Percentiles rank a stretch among this genome's conserved stretches.
phyloP scores from a whole-genome alignment of 64 coral and sea anemone species.

The Montipora sp. region DNA sequence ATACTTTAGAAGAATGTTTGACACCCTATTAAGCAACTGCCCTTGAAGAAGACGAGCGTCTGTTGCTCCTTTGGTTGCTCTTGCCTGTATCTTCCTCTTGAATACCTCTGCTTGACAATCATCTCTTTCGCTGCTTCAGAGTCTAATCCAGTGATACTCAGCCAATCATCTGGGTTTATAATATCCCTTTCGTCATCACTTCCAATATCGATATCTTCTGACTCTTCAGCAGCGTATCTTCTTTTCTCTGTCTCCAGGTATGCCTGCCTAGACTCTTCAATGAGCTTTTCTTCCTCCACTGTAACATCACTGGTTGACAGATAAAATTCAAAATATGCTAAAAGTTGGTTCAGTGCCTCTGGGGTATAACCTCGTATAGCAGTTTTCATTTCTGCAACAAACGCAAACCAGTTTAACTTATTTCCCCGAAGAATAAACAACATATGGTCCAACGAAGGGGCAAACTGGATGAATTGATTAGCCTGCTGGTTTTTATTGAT shows the following conservation, averaged over 20 bases:
- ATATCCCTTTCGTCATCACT: constrained; percentile 55
- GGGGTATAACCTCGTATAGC: too few relatives aligned
- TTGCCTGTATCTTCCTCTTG: constrained; percentile 18
- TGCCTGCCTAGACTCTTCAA: constrained; percentile 59
- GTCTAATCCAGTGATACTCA: constrained; percentile 44
- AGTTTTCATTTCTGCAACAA: too few relatives aligned
- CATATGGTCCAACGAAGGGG: too few relatives aligned
- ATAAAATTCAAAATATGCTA: constrained; percentile 47
- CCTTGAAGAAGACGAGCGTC: background rate
- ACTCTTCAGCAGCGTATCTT: constrained; percentile 11
- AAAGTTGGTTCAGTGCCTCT: too few relatives aligned
- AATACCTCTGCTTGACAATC: constrained; percentile 54
- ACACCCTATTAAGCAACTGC: constrained; percentile 2
- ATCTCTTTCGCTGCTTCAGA: constrained; percentile 65
- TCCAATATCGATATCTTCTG: constrained; percentile 13
- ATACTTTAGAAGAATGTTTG: constrained; percentile 49
- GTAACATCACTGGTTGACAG: constrained; percentile 57
- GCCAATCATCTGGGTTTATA: constrained; percentile 55
- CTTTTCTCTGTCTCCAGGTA: constrained; percentile 36
- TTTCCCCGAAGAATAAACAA: too few relatives aligned
- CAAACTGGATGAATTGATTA: too few relatives aligned
- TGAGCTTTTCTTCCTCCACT: constrained; percentile 43
- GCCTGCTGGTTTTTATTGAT: too few relatives aligned
- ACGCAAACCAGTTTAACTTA: too few relatives aligned
- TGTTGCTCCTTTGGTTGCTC: constrained; percentile 18